Evolutionary conservation across 2,888 invertebrate genomes (phyloP).

Genomic region (Apodemia mormo): DNA sequence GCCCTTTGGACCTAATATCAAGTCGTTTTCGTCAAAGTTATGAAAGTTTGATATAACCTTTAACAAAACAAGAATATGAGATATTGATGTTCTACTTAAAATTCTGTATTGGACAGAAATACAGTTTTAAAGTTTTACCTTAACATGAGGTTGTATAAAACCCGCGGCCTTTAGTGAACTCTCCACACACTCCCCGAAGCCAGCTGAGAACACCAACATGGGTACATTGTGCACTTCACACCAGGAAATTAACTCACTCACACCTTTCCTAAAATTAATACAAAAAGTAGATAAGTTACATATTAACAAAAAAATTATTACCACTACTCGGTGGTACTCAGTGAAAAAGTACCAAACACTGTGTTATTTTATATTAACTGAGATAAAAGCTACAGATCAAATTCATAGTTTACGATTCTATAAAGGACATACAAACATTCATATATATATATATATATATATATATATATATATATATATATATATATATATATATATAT

Average conservation of each 20-base stretch:
- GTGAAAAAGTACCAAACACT: too few relatives aligned
- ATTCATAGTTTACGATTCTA: too few relatives aligned
- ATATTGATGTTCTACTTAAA: too few relatives aligned
- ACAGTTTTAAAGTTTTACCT: constrained; percentile 63
- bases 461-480: too few relatives aligned
- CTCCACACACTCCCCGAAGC: constrained; percentile 93
- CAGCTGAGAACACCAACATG: constrained; percentile 96
- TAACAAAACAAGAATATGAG: constrained; percentile 34
- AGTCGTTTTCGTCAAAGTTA: constrained; percentile 83
- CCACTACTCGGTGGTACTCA: too few relatives aligned
- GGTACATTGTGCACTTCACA: constrained; percentile 87
- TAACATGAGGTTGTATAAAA: constrained; percentile 86
- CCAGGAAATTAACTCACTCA: constrained; percentile 84
- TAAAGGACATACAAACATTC: too few relatives aligned
- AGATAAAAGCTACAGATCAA: too few relatives aligned
- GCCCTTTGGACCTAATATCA: constrained; percentile 87
- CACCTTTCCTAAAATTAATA: constrained; percentile 83
- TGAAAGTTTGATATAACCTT: constrained; percentile 94
- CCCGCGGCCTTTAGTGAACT: constrained; percentile 87
- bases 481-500: too few relatives aligned
- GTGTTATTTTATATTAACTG: too few relatives aligned
- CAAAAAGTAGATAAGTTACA: background rate
- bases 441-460: too few relatives aligned
- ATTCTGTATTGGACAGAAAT: background rate
- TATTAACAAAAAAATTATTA: background rate